Base-by-base conservation (phyloP, 2,888 invertebrate species). In the Heliconius ismenius region DNA sequence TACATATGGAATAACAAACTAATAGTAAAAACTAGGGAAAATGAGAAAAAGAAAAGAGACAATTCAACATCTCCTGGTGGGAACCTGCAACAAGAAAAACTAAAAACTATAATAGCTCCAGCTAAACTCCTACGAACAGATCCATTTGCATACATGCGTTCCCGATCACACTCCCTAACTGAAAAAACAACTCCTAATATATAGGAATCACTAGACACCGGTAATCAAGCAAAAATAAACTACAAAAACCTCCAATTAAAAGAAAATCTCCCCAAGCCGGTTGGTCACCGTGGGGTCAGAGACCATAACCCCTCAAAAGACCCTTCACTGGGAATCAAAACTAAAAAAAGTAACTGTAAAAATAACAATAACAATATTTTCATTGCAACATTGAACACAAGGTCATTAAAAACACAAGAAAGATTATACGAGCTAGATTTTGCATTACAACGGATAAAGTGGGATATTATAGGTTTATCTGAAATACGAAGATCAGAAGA, bases 341-440 rank as follows among this genome's bases (percentile, higher is more conserved):
- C 43, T 43, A 54, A 6, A 21, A 21, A 54, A 7, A 21, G 4
- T 18, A 54, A 54, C 18, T 21, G 54, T 21, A 54, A 54, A 21
- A 18, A 18, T 21, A 54, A 21, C 21, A 54, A 54, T 21, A 21
- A 26, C 26, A 26, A 26, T 26, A 26, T 54, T 21, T 54, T 54
- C 13, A 26, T 28, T 49, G 69, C 69, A 28, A 54, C 70, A 49
- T 21, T 63, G 2, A 72, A 75, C 39, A 73, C 73, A 32, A 70
- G 69, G 21, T 73, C 78, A 62, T 32, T 78, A 60, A 67, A 49
- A n/a, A n/a, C n/a, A n/a, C n/a, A n/a, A n/a, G n/a, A n/a, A n/a
- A n/a, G n/a, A n/a, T n/a, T n/a, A n/a, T n/a, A n/a, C n/a, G n/a
- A n/a, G n/a, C n/a, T n/a, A n/a, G n/a, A n/a, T n/a, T n/a, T n/a